phyloP scores from a whole-genome alignment of 2,113 vertebrate genomes.

The Fregata magnificens region DNA sequence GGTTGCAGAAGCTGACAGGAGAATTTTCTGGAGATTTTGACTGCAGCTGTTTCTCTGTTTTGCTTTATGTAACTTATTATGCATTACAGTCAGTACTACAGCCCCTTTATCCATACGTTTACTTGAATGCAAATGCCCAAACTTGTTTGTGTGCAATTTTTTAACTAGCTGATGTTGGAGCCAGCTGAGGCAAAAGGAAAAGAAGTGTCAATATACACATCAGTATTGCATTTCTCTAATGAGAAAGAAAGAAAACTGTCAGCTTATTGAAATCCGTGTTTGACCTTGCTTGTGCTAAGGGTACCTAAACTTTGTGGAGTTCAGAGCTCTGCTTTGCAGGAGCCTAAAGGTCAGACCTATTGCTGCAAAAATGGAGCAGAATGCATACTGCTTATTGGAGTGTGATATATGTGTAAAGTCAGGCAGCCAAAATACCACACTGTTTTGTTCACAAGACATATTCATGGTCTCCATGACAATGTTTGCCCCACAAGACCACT shows the following conservation, averaged over 20 bases:
- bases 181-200: neutral
- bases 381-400: neutral
- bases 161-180: neutral
- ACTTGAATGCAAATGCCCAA: neutral
- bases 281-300: neutral
- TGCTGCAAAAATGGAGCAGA: neutral
- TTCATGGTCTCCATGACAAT: neutral
- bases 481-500: neutral
- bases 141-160: neutral
- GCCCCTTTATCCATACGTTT: neutral
- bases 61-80: neutral
- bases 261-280: neutral
- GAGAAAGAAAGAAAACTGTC: neutral
- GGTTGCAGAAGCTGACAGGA: neutral
- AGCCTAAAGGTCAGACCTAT: neutral
- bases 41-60: neutral
- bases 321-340: neutral
- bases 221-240: accelerated
- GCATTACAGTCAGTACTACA: neutral
- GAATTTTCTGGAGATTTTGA: neutral
- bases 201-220: neutral
- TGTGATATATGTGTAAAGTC: neutral
- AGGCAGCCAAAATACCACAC: neutral
- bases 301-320: neutral
- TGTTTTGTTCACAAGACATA: neutral